A percentile compares a stretch with the other conserved stretches of the same genome.
These are phyloP conservation scores for Phymanthus crucifer DNA, from an alignment of 92 coral and sea anemone genomes.

Conservation along the genomic window DNA sequence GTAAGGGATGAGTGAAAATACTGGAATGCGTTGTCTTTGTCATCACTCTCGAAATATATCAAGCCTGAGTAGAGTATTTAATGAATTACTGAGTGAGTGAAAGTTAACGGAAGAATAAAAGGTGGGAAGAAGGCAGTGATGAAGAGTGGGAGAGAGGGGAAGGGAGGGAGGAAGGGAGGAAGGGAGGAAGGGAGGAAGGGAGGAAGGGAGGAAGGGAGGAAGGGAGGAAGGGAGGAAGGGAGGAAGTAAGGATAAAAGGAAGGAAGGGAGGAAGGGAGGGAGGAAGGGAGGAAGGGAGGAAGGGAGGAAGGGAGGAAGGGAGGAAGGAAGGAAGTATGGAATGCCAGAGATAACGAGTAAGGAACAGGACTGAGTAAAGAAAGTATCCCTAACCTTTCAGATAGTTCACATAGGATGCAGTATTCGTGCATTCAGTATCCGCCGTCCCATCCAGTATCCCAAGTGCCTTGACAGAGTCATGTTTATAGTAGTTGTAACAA, in stretches of 20 bases:
- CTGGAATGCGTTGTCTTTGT: slow-evolving; percentile 42
- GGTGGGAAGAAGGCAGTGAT: not conserved
- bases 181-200: not conserved
- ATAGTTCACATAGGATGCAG: not conserved
- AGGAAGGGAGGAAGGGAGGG: not conserved
- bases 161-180: not conserved
- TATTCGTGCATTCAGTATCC: not conserved
- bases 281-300: not conserved
- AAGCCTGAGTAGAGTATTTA: slow-evolving; percentile 45
- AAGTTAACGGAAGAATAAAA: not conserved
- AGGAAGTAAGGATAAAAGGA: not conserved
- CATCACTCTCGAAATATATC: slow-evolving; percentile 41
- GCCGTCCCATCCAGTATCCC: not conserved
- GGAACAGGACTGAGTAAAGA: not conserved
- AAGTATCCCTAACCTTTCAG: not conserved
- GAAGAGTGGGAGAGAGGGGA: not conserved
- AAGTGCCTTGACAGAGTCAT: not conserved
- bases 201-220: not conserved
- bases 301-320: not conserved
- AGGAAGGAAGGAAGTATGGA: not conserved
- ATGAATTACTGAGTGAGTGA: no score
- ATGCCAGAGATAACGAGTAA: not conserved
- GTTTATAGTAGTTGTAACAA: not conserved
- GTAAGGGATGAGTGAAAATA: slow-evolving; percentile 44
- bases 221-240: not conserved